Evolutionary conservation across 2,797 vertebrate species (phyloP).

Genomic region (Columba guinea): DNA sequence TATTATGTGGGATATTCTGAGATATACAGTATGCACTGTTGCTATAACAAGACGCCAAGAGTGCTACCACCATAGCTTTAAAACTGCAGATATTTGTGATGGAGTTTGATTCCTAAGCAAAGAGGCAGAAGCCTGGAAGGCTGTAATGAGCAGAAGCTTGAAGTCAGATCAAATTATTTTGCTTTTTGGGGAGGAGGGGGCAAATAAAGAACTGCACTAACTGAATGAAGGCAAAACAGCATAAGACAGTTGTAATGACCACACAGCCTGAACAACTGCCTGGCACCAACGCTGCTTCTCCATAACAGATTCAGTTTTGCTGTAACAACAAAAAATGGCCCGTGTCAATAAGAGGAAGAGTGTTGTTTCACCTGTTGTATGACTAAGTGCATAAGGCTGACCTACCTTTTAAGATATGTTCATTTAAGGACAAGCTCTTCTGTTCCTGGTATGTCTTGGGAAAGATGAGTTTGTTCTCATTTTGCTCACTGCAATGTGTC

Average conservation of each 20-base stretch:
- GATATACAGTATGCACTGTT: background rate
- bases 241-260: background rate
- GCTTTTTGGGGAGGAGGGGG: background rate
- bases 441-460: background rate
- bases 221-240: background rate
- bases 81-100: background rate
- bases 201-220: background rate
- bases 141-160: background rate
- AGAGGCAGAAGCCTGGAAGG: background rate
- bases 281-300: background rate
- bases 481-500: background rate
- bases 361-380: background rate
- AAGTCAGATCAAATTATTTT: background rate
- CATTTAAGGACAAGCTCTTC: background rate
- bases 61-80: background rate
- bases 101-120: background rate
- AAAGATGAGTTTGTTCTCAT: background rate
- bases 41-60: constrained; percentile 24
- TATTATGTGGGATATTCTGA: background rate
- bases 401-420: background rate
- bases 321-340: background rate
- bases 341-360: background rate
- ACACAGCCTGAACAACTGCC: background rate
- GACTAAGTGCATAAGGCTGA: background rate
- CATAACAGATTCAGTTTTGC: background rate